phyloP scores from a whole-genome alignment of 2,113 vertebrate species.

The Parus major region DNA sequence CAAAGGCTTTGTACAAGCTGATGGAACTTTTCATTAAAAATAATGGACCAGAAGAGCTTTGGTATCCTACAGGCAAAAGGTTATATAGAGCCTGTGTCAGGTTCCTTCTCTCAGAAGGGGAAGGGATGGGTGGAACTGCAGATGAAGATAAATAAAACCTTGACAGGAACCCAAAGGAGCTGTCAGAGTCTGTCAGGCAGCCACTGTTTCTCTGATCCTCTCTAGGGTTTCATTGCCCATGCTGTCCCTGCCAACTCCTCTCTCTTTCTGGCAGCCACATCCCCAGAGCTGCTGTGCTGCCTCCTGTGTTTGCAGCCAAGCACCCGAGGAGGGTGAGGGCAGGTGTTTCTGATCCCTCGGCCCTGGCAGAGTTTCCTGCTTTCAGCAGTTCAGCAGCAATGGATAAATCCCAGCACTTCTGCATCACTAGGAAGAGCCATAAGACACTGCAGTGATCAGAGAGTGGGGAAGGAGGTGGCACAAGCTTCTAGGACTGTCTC shows the following conservation, averaged over 20 bases:
- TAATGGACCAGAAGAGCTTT: neutral
- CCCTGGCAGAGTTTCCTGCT: neutral
- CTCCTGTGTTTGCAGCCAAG: neutral
- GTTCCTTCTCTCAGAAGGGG: neutral
- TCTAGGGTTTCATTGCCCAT: neutral
- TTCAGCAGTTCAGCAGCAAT: neutral
- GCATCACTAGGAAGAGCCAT: neutral
- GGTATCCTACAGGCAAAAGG: neutral
- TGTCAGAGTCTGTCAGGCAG: neutral
- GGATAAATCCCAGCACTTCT: neutral
- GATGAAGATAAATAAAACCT: slow-evolving; percentile 7
- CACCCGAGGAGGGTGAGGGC: neutral
- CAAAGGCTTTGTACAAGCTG: neutral
- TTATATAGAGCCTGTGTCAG: neutral
- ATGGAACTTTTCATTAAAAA: neutral
- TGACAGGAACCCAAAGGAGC: neutral
- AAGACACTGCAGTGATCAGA: neutral
- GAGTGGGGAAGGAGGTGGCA: neutral
- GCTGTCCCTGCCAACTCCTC: neutral
- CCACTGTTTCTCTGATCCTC: neutral
- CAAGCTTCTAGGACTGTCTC: neutral
- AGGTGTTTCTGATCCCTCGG: neutral
- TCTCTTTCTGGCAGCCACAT: neutral
- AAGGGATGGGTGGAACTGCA: neutral
- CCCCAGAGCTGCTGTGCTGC: neutral